These are phyloP conservation scores for Takifugu ocellatus DNA, from an alignment of 2,797 vertebrate genomes.

Conservation along the genomic window DNA sequence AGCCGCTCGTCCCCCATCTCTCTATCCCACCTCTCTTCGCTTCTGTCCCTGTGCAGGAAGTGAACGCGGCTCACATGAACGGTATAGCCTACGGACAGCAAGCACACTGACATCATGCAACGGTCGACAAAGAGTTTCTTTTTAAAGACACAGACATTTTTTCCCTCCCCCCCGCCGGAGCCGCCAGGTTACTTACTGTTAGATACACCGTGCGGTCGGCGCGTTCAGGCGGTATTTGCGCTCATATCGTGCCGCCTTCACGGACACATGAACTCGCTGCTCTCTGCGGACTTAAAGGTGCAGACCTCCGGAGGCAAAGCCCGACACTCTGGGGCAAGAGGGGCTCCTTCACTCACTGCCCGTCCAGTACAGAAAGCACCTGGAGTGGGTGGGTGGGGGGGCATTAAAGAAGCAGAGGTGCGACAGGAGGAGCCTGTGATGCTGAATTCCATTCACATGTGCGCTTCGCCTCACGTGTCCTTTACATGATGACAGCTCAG, in stretches of 20 bases:
- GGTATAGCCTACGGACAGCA: conserved; percentile 69
- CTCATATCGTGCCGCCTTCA: conserved; percentile 51
- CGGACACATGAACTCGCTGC: conserved; percentile 65
- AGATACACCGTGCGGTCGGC: neutral
- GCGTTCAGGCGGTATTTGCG: conserved; percentile 1
- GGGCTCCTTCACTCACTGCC: neutral
- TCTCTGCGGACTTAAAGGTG: conserved; percentile 66
- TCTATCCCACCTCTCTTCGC: conserved; percentile 26
- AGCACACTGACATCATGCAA: conserved; percentile 81
- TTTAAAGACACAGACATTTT: conserved; percentile 78
- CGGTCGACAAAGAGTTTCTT: conserved; percentile 59
- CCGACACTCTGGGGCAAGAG: neutral
- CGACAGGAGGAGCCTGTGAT: conserved; percentile 2
- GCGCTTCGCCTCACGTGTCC: conserved; percentile 59
- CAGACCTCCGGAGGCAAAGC: conserved; percentile 17
- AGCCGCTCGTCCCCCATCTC: conserved; percentile 20
- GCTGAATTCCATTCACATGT: conserved; percentile 44
- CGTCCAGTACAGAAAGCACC: neutral
- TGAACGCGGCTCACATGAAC: conserved; percentile 84
- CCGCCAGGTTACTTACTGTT: conserved; percentile 29
- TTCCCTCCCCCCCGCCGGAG: neutral
- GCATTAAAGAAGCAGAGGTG: neutral
- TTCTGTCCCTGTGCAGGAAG: conserved; percentile 79
- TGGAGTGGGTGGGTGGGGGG: neutral
- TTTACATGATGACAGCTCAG: conserved; percentile 42